Evolutionary conservation across 2,113 vertebrate genomes (phyloP).

Genomic region (Amphilophus citrinellus): DNA sequence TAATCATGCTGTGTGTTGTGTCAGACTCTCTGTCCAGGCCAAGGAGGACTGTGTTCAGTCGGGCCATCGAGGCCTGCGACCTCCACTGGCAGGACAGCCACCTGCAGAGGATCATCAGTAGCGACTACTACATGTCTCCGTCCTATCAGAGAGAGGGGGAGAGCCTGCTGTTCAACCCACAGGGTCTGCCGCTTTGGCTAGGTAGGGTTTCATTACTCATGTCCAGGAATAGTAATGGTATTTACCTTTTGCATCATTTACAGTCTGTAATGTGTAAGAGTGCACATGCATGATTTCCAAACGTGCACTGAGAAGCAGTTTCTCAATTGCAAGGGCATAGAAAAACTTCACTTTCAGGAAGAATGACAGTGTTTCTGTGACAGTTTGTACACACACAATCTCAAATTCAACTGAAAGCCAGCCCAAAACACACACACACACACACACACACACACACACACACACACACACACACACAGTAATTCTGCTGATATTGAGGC

Average conservation of each 20-base stretch:
- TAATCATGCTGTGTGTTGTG: background rate
- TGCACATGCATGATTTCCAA: background rate
- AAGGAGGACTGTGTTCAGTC: slow-evolving; percentile 93
- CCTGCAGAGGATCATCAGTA: slow-evolving; percentile 97
- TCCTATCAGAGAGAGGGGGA: slow-evolving; percentile 94
- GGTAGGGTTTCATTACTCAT: slow-evolving; percentile 75
- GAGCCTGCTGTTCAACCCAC: slow-evolving; percentile 94
- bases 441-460: slow-evolving; percentile 47
- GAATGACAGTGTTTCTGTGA: background rate
- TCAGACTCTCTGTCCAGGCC: slow-evolving; percentile 92
- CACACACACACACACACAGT: slow-evolving; percentile 35
- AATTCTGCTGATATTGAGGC: slow-evolving; percentile 74
- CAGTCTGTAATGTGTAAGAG: background rate
- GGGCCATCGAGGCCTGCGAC: slow-evolving; percentile 95
- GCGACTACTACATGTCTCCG: slow-evolving; percentile 92
- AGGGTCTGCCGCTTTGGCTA: slow-evolving; percentile 96
- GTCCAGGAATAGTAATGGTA: background rate
- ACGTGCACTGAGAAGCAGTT: background rate
- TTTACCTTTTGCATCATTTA: background rate
- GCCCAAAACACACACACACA: slow-evolving; percentile 7
- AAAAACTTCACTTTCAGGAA: background rate
- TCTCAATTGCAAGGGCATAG: background rate
- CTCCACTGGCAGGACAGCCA: slow-evolving; percentile 99
- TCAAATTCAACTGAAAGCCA: slow-evolving; percentile 43
- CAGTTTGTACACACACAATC: slow-evolving; percentile 16